phyloP scores from a whole-genome alignment of 2,888 invertebrate species.

The Polydrusus cervinus region DNA sequence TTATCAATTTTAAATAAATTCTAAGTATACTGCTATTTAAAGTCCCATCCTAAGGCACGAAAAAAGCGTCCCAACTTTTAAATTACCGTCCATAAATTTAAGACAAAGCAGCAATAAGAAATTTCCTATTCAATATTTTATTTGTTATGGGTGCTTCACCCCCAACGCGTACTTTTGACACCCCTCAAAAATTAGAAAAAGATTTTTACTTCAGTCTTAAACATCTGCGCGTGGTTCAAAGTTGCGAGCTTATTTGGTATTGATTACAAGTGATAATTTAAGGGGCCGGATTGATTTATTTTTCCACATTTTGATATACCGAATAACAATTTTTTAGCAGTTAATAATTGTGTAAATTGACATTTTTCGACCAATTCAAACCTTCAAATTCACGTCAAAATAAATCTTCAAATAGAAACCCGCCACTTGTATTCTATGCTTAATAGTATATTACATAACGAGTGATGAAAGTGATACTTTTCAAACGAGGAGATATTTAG shows the following conservation, averaged over 20 bases:
- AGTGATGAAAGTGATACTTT: too few species aligned
- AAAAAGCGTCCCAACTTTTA: constrained; percentile 21
- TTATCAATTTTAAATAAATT: constrained; percentile 33
- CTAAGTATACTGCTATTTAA: constrained; percentile 34
- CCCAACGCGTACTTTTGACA: constrained; percentile 52
- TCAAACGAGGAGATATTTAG: too few species aligned
- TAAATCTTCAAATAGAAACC: too few species aligned
- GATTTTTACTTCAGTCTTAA: constrained; percentile 47
- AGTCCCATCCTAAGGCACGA: constrained; percentile 36
- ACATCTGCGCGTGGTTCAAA: constrained; percentile 49
- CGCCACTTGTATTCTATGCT: too few species aligned
- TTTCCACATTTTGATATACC: background rate
- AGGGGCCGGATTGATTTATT: background rate
- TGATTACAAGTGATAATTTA: constrained; percentile 22
- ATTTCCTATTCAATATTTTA: constrained; percentile 55
- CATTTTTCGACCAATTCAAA: too few species aligned
- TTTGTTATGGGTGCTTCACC: constrained; percentile 52
- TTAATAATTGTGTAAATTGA: too few species aligned
- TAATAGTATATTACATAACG: too few species aligned
- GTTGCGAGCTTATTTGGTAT: constrained; percentile 35
- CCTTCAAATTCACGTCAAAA: too few species aligned
- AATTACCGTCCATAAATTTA: constrained; percentile 54
- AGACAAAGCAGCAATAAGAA: constrained; percentile 53
- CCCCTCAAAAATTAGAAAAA: constrained; percentile 55
- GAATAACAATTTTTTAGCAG: too few species aligned